phyloP scores from a whole-genome alignment of 2,113 vertebrate species.

The Leuciscus idus region DNA sequence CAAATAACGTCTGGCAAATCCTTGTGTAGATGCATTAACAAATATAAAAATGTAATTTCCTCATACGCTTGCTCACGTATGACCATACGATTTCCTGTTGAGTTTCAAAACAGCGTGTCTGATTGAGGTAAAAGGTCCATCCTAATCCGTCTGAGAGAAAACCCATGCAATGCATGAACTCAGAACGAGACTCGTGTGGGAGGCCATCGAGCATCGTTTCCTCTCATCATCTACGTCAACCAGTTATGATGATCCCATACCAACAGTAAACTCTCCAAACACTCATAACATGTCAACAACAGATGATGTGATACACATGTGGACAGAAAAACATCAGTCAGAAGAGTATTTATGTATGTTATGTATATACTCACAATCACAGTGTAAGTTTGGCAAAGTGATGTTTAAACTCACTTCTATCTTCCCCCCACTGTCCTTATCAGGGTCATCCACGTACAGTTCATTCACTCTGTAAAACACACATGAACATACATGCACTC shows the following conservation, averaged over 20 bases:
- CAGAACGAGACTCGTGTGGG: constrained; percentile 27
- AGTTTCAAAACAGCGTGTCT: not conserved
- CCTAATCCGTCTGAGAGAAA: not conserved
- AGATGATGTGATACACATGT: not conserved
- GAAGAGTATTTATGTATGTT: constrained; percentile 57
- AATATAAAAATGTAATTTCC: not conserved
- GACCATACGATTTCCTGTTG: not conserved
- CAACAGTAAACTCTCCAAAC: not conserved
- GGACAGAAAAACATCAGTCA: not conserved
- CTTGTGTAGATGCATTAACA: not conserved
- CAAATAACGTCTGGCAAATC: not conserved
- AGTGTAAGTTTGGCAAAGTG: constrained; percentile 96
- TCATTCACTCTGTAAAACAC: constrained; percentile 88
- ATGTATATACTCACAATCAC: constrained; percentile 91
- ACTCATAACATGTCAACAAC: not conserved
- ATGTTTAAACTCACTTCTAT: constrained; percentile 99
- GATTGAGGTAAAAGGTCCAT: not conserved
- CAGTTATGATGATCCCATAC: not conserved
- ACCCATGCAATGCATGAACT: not conserved
- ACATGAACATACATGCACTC: not conserved
- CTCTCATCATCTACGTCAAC: not conserved
- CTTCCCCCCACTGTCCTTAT: constrained; percentile 98
- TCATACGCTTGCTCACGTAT: not conserved
- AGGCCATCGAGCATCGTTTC: not conserved
- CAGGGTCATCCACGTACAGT: constrained; percentile 97